These are phyloP conservation scores for Caenorhabditis japonica DNA, from an alignment of 2,888 invertebrate species.

Conservation along the genomic window DNA sequence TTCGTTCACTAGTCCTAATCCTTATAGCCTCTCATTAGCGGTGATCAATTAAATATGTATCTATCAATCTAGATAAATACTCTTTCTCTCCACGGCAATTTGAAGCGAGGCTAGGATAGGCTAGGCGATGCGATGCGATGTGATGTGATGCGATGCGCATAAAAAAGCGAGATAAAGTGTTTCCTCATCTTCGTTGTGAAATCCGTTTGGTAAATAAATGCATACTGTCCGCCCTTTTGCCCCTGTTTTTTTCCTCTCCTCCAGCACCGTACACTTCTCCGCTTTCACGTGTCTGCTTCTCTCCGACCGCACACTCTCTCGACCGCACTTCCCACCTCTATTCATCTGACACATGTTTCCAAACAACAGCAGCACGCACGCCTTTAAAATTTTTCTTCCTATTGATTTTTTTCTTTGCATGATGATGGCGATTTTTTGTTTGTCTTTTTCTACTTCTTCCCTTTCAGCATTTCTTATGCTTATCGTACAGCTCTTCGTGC, in stretches of 20 bases:
- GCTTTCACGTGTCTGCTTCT: constrained; percentile 22
- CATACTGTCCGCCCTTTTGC: constrained; percentile 16
- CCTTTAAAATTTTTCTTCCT: neutral
- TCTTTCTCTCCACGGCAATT: no score
- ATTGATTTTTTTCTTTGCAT: no score
- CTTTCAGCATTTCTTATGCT: no score
- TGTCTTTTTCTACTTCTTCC: no score
- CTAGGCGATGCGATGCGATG: no score
- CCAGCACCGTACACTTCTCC: constrained; percentile 31
- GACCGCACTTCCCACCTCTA: constrained; percentile 42
- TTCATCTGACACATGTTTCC: constrained; percentile 48
- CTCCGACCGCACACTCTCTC: constrained; percentile 5
- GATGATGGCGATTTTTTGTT: no score
- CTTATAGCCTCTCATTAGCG: no score
- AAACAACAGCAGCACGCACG: constrained; percentile 11
- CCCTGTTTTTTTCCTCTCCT: constrained; percentile 28
- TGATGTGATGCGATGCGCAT: constrained; percentile 32
- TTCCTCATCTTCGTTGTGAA: constrained; percentile 17
- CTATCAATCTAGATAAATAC: no score
- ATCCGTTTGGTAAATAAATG: constrained; percentile 49
- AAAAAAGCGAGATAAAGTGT: constrained; percentile 27
- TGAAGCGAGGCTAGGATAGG: no score
- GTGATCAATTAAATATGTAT: no score
- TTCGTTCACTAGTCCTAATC: no score
- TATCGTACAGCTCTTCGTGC: no score